These are phyloP conservation scores for Oryzias melastigma DNA, from an alignment of 2,113 vertebrate genomes.

Conservation along the genomic window DNA sequence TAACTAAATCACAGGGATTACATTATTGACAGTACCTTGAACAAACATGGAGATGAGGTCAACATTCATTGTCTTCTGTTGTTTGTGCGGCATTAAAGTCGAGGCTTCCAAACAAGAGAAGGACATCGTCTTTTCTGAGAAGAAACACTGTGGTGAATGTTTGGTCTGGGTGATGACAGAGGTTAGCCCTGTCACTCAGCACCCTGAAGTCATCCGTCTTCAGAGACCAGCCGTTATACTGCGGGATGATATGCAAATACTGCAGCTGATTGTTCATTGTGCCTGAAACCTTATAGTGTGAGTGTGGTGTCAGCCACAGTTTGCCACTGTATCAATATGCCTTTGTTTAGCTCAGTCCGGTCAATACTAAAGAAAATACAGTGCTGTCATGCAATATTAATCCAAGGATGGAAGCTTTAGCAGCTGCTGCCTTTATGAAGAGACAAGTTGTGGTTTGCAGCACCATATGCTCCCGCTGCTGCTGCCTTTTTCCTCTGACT, in stretches of 20 bases:
- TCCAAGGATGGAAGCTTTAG: constrained; percentile 41
- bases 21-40: constrained; percentile 67
- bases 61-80: constrained; percentile 47
- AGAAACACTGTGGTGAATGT: constrained; percentile 34
- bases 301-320: constrained; percentile 42
- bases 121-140: constrained; percentile 12
- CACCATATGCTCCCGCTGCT: constrained; percentile 55
- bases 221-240: neutral
- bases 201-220: constrained; percentile 1
- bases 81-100: constrained; percentile 25
- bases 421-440: constrained; percentile 57
- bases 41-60: constrained; percentile 67
- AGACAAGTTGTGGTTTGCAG: constrained; percentile 53
- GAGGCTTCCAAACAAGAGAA: constrained; percentile 14
- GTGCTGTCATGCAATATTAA: constrained; percentile 46
- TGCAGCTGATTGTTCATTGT: constrained; percentile 36
- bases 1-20: constrained; percentile 73
- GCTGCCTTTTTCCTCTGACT: constrained; percentile 51
- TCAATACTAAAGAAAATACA: constrained; percentile 42
- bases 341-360: constrained; percentile 33
- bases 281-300: constrained; percentile 52
- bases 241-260: constrained; percentile 25
- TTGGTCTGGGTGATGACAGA: constrained; percentile 18
- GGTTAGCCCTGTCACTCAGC: neutral
- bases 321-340: constrained; percentile 42